Base-by-base conservation (phyloP, 1,140 invertebrate genomes). In the Drosophila arawakana region DNA sequence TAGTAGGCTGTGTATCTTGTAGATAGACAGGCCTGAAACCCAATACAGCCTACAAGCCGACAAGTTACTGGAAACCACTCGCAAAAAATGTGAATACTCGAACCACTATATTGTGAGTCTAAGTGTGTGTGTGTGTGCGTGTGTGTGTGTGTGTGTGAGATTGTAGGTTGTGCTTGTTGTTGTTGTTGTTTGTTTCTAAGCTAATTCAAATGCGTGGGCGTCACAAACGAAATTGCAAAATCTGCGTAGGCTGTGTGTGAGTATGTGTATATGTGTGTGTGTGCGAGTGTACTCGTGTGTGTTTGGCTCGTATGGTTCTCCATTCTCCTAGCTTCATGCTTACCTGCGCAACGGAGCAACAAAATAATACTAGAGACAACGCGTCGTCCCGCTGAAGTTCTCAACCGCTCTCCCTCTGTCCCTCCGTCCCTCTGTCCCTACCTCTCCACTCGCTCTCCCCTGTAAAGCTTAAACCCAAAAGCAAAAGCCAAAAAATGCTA, bases 151-250 rank as follows among this genome's bases (percentile, higher is more conserved):
- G 43, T 25, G 49, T 60, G 46, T 59, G 72, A 83, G 79, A 84
- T 88, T 76, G 66, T 63, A 43, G 43, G 57, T 70, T 61, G 46
- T 30, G 7, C 35, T 49, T 44, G 49, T 44, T 58, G 43, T 25
- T 18, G 65, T 55, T 76, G 61, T 44, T 66, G 57, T 35, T 90
- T 81, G 79, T 89, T 80, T 89, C 81, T 89, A 89, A 89, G 85
- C 81, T 83, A 83, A 75, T 78, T 73, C 57, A 49, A 68, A 89
- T 77, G 83, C 84, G 83, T 88, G 83, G 83, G 83, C 77, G 84
- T 80, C 66, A 74, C 81, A 85, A 86, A 81, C 84, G 84, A 89
- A 81, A 89, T 90, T 90, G 85, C 85, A 76, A 89, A 89, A 89
- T 81, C 89, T 88, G 84, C 84, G 84, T 88, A 84, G 84, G 84